phyloP scores from a whole-genome alignment of 2,113 vertebrate species.

The Colinus virginianus region DNA sequence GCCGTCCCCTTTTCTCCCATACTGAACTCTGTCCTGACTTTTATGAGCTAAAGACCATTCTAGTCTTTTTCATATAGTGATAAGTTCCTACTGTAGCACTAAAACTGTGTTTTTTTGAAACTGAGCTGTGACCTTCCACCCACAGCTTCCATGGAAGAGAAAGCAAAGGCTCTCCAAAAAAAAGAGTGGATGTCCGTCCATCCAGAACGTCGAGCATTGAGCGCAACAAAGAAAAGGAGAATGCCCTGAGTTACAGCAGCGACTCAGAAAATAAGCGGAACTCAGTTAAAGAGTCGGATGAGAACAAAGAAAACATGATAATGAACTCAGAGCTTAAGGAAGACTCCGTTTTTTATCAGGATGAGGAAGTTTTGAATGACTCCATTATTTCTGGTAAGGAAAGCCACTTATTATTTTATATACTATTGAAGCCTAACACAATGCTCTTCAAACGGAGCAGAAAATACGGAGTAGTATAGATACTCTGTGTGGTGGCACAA shows the following conservation, averaged over 20 bases:
- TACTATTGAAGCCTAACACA: fast-evolving
- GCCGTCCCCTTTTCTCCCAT: background rate
- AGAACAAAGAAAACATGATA: conserved; percentile 96
- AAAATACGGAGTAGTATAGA: background rate
- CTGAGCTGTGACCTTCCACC: background rate
- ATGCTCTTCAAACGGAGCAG: background rate
- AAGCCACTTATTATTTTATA: background rate
- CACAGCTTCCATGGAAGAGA: conserved; percentile 90
- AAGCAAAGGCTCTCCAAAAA: conserved; percentile 88
- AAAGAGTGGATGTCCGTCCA: conserved; percentile 85
- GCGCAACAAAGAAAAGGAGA: conserved; percentile 79
- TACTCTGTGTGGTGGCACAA: background rate
- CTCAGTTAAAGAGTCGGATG: conserved; percentile 83
- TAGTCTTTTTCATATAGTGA: background rate
- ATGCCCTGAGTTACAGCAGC: conserved; percentile 64
- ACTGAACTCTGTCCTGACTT: background rate
- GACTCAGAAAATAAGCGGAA: conserved; percentile 78
- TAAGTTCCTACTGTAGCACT: background rate
- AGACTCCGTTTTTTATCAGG: conserved; percentile 80
- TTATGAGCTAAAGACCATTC: background rate
- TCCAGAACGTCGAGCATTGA: conserved; percentile 87
- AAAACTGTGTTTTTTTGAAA: background rate
- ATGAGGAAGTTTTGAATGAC: conserved; percentile 92
- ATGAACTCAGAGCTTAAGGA: conserved; percentile 85
- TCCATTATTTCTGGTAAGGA: conserved; percentile 93